phyloP scores from a whole-genome alignment of 2,888 invertebrate species.

The Netelia virgata region DNA sequence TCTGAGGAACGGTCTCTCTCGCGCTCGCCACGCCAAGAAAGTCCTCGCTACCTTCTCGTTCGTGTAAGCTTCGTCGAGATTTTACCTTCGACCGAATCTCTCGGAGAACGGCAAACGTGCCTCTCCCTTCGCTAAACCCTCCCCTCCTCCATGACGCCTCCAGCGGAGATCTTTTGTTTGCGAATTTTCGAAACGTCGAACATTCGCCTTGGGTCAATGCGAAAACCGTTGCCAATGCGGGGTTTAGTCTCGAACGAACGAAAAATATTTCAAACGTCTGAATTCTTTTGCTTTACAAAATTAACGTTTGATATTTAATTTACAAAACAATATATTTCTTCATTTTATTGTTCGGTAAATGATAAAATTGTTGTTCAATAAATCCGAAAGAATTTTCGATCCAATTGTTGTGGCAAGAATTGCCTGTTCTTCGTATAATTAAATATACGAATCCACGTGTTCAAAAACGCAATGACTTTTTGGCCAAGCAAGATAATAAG shows the following conservation, averaged over 20 bases:
- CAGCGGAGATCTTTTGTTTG: slow-evolving; percentile 50
- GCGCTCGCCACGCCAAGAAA: slow-evolving; percentile 43
- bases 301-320: no score
- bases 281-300: no score
- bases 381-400: no score
- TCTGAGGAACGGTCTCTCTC: slow-evolving; percentile 19
- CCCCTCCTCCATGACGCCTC: slow-evolving; percentile 11
- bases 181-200: slow-evolving; percentile 46
- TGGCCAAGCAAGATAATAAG: no score
- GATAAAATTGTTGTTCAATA: no score
- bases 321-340: no score
- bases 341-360: no score
- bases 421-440: no score
- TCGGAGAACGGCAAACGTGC: slow-evolving; percentile 8
- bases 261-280: no score
- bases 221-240: slow-evolving; percentile 15
- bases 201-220: slow-evolving; percentile 35
- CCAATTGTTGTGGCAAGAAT: no score
- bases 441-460: no score
- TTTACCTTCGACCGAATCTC: slow-evolving; percentile 45
- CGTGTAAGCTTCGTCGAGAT: slow-evolving; percentile 48
- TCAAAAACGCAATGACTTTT: no score
- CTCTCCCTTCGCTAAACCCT: slow-evolving; percentile 9
- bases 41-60: slow-evolving; percentile 56
- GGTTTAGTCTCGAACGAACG: not conserved